Conservation (phyloP, 1,140 invertebrate genomes). For the Micrasema minimum region DNA sequence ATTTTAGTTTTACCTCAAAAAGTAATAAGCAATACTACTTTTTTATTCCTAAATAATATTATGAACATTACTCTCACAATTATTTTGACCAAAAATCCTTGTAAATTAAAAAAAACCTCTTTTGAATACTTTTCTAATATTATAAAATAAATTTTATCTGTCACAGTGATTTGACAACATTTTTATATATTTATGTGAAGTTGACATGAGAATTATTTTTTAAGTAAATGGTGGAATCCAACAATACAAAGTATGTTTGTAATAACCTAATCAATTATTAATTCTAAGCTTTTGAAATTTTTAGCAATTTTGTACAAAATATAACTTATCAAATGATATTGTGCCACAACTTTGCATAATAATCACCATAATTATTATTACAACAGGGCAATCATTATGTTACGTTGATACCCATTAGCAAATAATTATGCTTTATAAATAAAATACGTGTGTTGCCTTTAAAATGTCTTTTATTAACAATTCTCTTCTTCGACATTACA, state of each 20-base stretch:
- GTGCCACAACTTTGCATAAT: slow-evolving; percentile 52
- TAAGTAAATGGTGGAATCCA: background rate
- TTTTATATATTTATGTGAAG: no score
- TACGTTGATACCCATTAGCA: slow-evolving; percentile 44
- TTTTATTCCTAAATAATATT: no score
- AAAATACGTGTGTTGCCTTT: slow-evolving; percentile 54
- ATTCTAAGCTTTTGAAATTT: slow-evolving; percentile 49
- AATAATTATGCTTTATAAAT: slow-evolving; percentile 52
- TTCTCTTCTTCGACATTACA: slow-evolving; percentile 4
- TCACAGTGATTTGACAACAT: no score
- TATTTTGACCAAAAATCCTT: no score
- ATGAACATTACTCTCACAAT: no score
- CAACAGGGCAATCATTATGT: slow-evolving; percentile 50
- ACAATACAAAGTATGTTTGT: slow-evolving; percentile 9
- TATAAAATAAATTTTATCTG: no score
- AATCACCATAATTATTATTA: slow-evolving; percentile 47
- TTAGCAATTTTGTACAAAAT: slow-evolving; percentile 53
- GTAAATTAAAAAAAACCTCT: no score
- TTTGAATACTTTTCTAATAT: no score
- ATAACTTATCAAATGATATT: slow-evolving; percentile 48
- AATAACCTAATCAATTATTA: slow-evolving; percentile 44
- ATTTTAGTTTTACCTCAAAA: no score
- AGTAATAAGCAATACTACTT: no score
- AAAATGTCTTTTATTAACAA: slow-evolving; percentile 48
- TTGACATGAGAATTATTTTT: no score